Base-by-base conservation (phyloP, 2,888 invertebrate species). In the Parnassius smintheus region DNA sequence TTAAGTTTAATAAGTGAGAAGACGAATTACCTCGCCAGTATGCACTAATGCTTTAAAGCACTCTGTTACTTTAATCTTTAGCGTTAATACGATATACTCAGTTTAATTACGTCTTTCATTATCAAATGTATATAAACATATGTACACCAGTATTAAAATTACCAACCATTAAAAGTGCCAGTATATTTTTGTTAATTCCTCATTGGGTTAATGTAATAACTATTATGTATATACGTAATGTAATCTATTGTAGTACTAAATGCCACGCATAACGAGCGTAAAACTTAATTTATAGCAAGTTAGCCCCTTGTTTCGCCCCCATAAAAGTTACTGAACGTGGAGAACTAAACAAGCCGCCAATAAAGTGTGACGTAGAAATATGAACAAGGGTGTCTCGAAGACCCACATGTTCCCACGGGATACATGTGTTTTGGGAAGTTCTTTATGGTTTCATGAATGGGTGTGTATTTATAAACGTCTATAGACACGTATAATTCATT, bases 231-330 rank as follows among this genome's bases (percentile, higher is more conserved):
- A 35, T 35, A 35, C 35, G 35, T 35, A 35, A 35, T 35, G 35
- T 35, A 3, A 35, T 59, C 62, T 45, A 61, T 57, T 54, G 57
- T 61, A 45, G n/a, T 52, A 64, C 51, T 64, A 66, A 68, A 65
- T 61, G 65, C 61, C 58, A 60, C 58, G 62, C 56, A 65, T 55
- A 67, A 67, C 63, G 63, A 59, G 63, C 65, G 65, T 68, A 59
- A 69, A 69, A 70, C 62, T 62, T 45, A 67, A 68, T 70, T 68
- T 66, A 70, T 70, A 57, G 64, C 57, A 41, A 66, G 56, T 66
- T 54, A 61, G 65, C 57, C 68, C 68, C 65, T 58, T 62, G 50
- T 61, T 64, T 62, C 56, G 65, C 61, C 61, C 65, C 55, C 59
- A 55, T 58, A 60, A 64, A 65, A 62, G 67, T 69, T 68, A 70